Conservation (phyloP, 2,113 vertebrate genomes). For the Apodemus speciosus region DNA sequence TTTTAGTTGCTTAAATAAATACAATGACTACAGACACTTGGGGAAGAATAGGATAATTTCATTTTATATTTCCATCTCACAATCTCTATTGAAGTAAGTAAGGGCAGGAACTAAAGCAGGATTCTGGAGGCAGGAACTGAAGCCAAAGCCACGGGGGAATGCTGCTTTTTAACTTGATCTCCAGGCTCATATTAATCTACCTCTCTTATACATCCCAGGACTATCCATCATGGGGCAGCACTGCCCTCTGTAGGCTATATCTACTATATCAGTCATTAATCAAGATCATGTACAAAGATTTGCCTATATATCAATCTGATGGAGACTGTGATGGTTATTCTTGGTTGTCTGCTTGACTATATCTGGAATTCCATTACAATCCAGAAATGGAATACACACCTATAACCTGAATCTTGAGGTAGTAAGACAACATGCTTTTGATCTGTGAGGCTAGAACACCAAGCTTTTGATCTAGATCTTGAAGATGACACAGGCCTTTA, state of each 20-base stretch:
- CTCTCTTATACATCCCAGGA: background rate
- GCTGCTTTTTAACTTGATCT: background rate
- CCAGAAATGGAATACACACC: background rate
- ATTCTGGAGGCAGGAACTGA: background rate
- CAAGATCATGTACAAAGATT: background rate
- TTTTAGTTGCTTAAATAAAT: background rate
- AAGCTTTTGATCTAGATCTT: background rate
- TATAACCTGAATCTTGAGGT: background rate
- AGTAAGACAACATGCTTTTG: background rate
- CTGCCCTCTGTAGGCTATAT: background rate
- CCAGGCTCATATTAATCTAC: background rate
- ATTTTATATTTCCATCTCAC: background rate
- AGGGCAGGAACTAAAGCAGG: background rate
- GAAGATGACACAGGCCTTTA: background rate
- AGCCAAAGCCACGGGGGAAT: background rate
- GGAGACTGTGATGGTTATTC: background rate
- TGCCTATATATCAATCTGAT: too few relatives aligned
- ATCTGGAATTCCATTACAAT: background rate
- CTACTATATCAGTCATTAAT: background rate
- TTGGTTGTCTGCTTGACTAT: background rate
- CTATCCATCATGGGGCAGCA: background rate
- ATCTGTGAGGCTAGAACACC: background rate
- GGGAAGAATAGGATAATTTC: background rate
- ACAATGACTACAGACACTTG: background rate
- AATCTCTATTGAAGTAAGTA: background rate